phyloP scores from a whole-genome alignment of 2,888 invertebrate species.

The Mythimna vitellina region DNA sequence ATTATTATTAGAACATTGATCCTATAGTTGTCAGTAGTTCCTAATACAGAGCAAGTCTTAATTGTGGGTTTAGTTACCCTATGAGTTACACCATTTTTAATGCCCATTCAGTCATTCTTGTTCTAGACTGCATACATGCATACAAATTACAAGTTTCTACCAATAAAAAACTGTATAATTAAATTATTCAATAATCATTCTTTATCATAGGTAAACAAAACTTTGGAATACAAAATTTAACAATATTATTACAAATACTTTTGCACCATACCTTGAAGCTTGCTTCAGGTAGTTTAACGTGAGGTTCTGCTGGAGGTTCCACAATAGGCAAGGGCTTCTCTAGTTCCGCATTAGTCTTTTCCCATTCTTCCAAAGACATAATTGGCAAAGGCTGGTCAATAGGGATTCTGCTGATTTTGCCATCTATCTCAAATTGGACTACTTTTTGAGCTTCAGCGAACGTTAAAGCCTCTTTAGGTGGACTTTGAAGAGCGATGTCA shows the following conservation, averaged over 20 bases:
- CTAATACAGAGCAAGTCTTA: no score
- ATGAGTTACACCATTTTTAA: no score
- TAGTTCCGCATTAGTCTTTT: slow-evolving; percentile 84
- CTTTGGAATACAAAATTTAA: slow-evolving; percentile 22
- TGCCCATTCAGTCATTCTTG: neutral
- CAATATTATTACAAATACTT: slow-evolving; percentile 24
- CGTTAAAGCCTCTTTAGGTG: slow-evolving; percentile 93
- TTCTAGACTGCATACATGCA: neutral
- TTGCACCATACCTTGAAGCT: slow-evolving; percentile 80
- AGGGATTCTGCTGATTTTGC: slow-evolving; percentile 92
- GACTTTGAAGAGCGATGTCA: slow-evolving; percentile 87
- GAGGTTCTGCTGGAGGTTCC: slow-evolving; percentile 84
- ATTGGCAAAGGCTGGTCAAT: slow-evolving; percentile 93
- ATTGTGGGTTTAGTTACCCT: no score
- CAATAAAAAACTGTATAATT: slow-evolving; percentile 32
- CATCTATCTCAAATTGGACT: slow-evolving; percentile 96
- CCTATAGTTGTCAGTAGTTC: neutral
- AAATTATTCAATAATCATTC: slow-evolving; percentile 33
- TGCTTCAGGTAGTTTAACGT: slow-evolving; percentile 87
- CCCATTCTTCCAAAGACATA: slow-evolving; percentile 93
- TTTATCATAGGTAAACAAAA: slow-evolving; percentile 24
- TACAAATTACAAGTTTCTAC: neutral
- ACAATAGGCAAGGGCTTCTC: slow-evolving; percentile 86
- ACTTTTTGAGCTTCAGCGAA: slow-evolving; percentile 96
- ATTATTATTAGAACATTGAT: neutral